phyloP scores from a whole-genome alignment of 2,888 invertebrate species.

The Dolichomitus sp. region DNA sequence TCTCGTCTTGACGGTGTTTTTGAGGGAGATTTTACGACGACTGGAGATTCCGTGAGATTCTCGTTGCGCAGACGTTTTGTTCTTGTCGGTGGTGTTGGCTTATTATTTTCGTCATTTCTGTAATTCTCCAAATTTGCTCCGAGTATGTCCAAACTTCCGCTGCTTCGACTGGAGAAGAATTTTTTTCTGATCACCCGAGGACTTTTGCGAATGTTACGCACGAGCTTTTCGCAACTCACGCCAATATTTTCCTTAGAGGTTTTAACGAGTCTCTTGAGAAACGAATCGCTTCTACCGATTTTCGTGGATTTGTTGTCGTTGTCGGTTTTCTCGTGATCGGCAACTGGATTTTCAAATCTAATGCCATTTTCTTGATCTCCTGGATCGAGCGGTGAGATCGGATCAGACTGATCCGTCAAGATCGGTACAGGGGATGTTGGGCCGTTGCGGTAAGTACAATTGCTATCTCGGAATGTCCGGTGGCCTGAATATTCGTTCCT shows the following conservation, averaged over 20 bases:
- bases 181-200: slow-evolving; percentile 73
- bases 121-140: background rate
- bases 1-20: slow-evolving; percentile 1
- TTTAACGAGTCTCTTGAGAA: slow-evolving; percentile 76
- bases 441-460: background rate
- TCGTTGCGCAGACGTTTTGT: background rate
- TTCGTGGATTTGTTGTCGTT: slow-evolving; percentile 33
- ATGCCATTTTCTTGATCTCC: slow-evolving; percentile 36
- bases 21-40: background rate
- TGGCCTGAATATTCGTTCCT: slow-evolving; percentile 76
- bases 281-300: slow-evolving; percentile 72
- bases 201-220: slow-evolving; percentile 77
- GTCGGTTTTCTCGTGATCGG: slow-evolving; percentile 10
- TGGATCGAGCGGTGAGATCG: background rate
- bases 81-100: slow-evolving; percentile 72
- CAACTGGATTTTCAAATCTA: slow-evolving; percentile 18
- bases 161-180: slow-evolving; percentile 65
- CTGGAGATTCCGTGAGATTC: background rate
- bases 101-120: slow-evolving; percentile 52
- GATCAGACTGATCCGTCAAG: background rate
- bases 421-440: background rate
- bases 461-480: slow-evolving; percentile 81
- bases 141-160: slow-evolving; percentile 53
- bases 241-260: slow-evolving; percentile 76
- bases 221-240: slow-evolving; percentile 76